A percentile compares a stretch with the other conserved stretches of the same genome.
Conservation (phyloP, 2,888 invertebrate genomes). For the Meteorus colon region DNA sequence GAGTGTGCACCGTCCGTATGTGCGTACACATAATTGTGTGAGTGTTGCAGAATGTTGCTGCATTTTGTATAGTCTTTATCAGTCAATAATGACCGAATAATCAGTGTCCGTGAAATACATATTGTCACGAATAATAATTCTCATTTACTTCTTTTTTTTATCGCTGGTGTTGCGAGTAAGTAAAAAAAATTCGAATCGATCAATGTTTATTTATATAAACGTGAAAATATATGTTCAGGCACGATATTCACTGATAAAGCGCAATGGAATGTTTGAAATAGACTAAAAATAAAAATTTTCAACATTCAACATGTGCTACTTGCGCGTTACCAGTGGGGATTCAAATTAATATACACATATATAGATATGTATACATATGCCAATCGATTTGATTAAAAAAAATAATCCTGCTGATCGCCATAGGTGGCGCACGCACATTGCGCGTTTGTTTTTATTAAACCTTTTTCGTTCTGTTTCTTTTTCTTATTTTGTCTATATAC, state of each 20-base stretch:
- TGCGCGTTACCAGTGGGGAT: not conserved
- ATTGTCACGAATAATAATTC: slow-evolving; percentile 29
- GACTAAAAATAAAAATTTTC: slow-evolving; percentile 17
- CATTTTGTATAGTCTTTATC: slow-evolving; percentile 54
- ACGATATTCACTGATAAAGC: not conserved
- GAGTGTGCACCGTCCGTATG: no score
- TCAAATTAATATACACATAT: not conserved
- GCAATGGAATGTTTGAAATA: slow-evolving; percentile 3
- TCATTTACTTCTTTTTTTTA: slow-evolving; percentile 10
- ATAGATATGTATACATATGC: slow-evolving; percentile 4
- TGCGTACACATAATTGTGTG: not conserved
- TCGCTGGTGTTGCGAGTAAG: not conserved
- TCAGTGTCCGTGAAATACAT: slow-evolving; percentile 44
- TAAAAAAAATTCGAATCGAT: not conserved
- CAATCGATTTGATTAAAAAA: slow-evolving; percentile 55
- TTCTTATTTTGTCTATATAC: not conserved
- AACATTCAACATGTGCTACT: slow-evolving; percentile 7
- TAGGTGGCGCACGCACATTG: slow-evolving; percentile 49
- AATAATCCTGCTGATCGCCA: slow-evolving; percentile 56
- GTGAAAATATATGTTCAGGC: not conserved
- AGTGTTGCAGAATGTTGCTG: not conserved
- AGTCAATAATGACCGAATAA: slow-evolving; percentile 59
- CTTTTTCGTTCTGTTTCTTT: not conserved
- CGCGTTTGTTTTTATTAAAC: slow-evolving; percentile 58
- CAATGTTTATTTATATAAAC: not conserved